Percentiles rank a stretch among this genome's conserved stretches.
Evolutionary conservation across 2,113 vertebrate species (phyloP).

Genomic region (Uropsilus gracilis): DNA sequence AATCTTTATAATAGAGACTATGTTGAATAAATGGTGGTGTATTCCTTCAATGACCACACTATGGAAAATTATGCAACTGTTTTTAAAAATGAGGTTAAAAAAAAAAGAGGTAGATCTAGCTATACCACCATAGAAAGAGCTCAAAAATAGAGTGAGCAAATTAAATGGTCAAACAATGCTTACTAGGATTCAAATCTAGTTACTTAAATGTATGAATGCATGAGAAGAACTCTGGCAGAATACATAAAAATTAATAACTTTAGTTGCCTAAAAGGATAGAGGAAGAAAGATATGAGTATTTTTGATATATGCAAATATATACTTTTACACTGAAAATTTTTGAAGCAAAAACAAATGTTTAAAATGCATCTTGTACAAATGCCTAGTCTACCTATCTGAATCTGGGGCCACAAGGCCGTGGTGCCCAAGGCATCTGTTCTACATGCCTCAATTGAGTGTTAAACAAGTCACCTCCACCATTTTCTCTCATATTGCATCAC

Average conservation of each 20-base stretch:
- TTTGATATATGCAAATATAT: not conserved
- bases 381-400: not conserved
- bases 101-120: not conserved
- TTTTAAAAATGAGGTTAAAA: constrained; percentile 5
- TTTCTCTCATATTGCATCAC: not conserved
- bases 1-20: not conserved
- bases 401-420: not conserved
- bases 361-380: not conserved
- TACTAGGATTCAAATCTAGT: not conserved
- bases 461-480: not conserved
- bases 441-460: not conserved
- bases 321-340: not conserved
- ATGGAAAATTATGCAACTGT: not conserved
- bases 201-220: not conserved
- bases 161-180: not conserved
- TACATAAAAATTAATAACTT: not conserved
- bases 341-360: not conserved
- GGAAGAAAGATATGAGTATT: not conserved
- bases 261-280: not conserved
- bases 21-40: not conserved
- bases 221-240: not conserved
- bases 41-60: not conserved
- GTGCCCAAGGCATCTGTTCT: not conserved
- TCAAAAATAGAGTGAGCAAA: not conserved
- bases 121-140: not conserved